Evolutionary conservation across 2,888 invertebrate genomes (phyloP), one percentile per base, ranked within the genome.

Genomic region (Ectemnius lituratus): DNA sequence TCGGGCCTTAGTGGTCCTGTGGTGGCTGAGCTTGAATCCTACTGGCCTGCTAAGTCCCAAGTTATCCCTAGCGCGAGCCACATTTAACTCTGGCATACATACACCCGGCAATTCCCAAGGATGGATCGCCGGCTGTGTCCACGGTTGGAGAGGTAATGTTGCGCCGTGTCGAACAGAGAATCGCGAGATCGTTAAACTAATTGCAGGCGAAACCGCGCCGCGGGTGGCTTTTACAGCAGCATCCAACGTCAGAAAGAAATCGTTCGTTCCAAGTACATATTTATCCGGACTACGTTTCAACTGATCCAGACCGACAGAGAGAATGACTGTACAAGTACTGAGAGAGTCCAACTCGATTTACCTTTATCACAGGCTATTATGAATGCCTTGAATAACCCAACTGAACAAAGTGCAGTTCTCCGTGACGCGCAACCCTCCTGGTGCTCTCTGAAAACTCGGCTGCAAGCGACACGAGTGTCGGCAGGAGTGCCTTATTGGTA

Each of bases 11-110:
- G 94, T 93, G 94, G 95, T 93, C 94, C 92, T 92, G 93, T 90
- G 91, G 91, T 92, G 93, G 93, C 93, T 93, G 90, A 90, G 92
- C 92, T 90, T 75, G 87, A 87, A 92, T 92, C 93, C 94, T 95
- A 95, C 95, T 95, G 95, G 95, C 95, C 95, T 95, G 95, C 95
- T 95, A 95, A 95, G 95, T 95, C 95, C 95, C 95, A 95, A 95
- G 95, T 93, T 92, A 92, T 92, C 92, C 91, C 84, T 83, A 87
- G 90, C 86, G 76, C 78, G 71, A 69, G 57, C 80, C 57, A 59
- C 75, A 28, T 68, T 62, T 28, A 64, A 49, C 60, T 23, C 23
- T 46, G 14, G 61, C 11, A 37, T 47, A 45, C n/a, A 63, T 27
- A 57, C 18, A n/a, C 4, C 4, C n/a, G 3, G 49, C 65, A 47